A percentile compares a stretch with the other conserved stretches of the same genome.
These are phyloP conservation scores for Tachypleus tridentatus DNA, from an alignment of 1,140 invertebrate species.

Conservation along the genomic window DNA sequence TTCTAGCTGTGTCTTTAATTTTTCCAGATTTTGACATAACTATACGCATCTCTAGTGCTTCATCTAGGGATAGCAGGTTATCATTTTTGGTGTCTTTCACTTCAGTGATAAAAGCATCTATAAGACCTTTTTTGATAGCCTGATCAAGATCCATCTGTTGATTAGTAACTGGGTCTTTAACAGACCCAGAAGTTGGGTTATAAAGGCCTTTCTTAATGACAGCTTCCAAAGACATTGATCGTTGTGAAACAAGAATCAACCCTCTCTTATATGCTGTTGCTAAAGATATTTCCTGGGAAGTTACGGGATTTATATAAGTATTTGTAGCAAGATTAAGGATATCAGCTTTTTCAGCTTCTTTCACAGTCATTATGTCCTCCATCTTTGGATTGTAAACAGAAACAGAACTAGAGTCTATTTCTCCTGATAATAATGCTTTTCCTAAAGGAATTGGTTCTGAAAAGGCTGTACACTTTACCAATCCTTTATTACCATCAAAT, in stretches of 20 bases:
- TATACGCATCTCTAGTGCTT: slow-evolving; percentile 33
- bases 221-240: slow-evolving; percentile 61
- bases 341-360: slow-evolving; percentile 36
- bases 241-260: slow-evolving; percentile 45
- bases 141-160: slow-evolving; percentile 56
- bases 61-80: slow-evolving; percentile 40
- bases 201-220: slow-evolving; percentile 56
- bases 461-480: not conserved
- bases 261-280: slow-evolving; percentile 56
- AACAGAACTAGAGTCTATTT: slow-evolving; percentile 59
- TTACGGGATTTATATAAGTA: slow-evolving; percentile 45
- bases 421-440: slow-evolving; percentile 60
- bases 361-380: slow-evolving; percentile 56
- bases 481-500: slow-evolving; percentile 12
- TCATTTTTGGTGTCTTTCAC: slow-evolving; percentile 60
- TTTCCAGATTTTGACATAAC: slow-evolving; percentile 33
- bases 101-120: slow-evolving; percentile 69
- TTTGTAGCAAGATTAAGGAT: slow-evolving; percentile 26
- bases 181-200: slow-evolving; percentile 52
- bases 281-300: slow-evolving; percentile 50
- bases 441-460: slow-evolving; percentile 63
- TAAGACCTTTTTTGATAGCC: slow-evolving; percentile 59
- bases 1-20: slow-evolving; percentile 37
- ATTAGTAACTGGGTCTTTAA: slow-evolving; percentile 55
- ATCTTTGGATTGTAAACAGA: slow-evolving; percentile 58